These are phyloP conservation scores for Larimichthys crocea DNA, from an alignment of 2,113 vertebrate genomes.

Conservation along the genomic window DNA sequence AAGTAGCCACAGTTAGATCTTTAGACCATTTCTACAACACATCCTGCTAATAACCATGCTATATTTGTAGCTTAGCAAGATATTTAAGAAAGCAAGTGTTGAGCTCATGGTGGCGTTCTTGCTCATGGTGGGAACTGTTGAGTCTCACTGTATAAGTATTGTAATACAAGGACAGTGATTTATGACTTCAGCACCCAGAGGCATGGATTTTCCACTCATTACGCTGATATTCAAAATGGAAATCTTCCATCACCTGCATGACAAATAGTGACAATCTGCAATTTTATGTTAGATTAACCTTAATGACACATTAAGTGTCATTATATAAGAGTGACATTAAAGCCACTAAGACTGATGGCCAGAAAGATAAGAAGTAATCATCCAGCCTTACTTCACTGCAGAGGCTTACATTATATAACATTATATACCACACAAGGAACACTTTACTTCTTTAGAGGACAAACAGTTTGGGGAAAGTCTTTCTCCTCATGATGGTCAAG, in stretches of 20 bases:
- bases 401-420: neutral
- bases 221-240: constrained; percentile 32
- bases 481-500: too few species aligned
- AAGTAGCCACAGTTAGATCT: too few species aligned
- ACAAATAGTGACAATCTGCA: constrained; percentile 18
- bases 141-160: too few species aligned
- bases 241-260: constrained; percentile 26
- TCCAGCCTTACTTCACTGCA: neutral
- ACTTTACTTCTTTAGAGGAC: neutral
- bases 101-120: too few species aligned
- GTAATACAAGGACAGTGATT: constrained; percentile 10
- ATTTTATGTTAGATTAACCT: constrained; percentile 39
- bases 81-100: too few species aligned
- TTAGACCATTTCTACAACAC: too few species aligned
- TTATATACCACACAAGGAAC: neutral
- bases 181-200: neutral
- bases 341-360: constrained; percentile 22
- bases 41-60: too few species aligned
- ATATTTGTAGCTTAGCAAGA: too few species aligned
- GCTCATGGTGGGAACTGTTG: too few species aligned
- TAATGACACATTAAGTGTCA: constrained; percentile 27
- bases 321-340: constrained; percentile 28
- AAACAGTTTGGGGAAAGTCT: neutral
- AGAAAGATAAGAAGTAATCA: constrained; percentile 20
- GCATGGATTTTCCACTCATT: constrained; percentile 51